phyloP scores from a whole-genome alignment of 2,113 vertebrate species.

The Cyphomyrus discorhynchus region DNA sequence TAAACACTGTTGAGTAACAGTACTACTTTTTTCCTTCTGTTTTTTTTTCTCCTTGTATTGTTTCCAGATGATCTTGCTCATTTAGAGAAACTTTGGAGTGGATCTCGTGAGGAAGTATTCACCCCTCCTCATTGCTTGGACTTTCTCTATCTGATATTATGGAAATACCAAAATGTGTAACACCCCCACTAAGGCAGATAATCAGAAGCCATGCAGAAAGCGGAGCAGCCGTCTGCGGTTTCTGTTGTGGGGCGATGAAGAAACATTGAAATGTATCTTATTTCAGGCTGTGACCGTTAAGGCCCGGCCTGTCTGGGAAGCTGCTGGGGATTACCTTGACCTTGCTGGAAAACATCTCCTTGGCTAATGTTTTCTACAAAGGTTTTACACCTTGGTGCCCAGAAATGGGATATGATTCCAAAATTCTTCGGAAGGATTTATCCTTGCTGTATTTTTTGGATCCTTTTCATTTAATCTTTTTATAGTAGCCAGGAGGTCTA shows the following conservation, averaged over 20 bases:
- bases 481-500: not conserved
- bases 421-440: not conserved
- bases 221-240: not conserved
- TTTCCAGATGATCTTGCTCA: slow-evolving; percentile 1
- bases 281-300: not conserved
- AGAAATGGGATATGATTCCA: not conserved
- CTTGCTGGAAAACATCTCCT: not conserved
- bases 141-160: not conserved
- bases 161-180: slow-evolving; percentile 9
- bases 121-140: not conserved
- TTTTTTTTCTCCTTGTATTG: not conserved
- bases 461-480: not conserved
- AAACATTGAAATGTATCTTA: slow-evolving; percentile 2
- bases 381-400: not conserved
- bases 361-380: not conserved
- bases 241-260: not conserved
- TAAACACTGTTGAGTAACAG: not conserved
- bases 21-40: not conserved
- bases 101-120: not conserved
- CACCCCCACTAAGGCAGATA: not conserved
- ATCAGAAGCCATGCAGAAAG: not conserved
- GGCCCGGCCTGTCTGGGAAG: not conserved
- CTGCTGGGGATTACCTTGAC: not conserved
- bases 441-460: not conserved
- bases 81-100: not conserved